These are phyloP conservation scores for Ricordea florida DNA, from an alignment of 92 coral and sea anemone species.

Conservation along the genomic window DNA sequence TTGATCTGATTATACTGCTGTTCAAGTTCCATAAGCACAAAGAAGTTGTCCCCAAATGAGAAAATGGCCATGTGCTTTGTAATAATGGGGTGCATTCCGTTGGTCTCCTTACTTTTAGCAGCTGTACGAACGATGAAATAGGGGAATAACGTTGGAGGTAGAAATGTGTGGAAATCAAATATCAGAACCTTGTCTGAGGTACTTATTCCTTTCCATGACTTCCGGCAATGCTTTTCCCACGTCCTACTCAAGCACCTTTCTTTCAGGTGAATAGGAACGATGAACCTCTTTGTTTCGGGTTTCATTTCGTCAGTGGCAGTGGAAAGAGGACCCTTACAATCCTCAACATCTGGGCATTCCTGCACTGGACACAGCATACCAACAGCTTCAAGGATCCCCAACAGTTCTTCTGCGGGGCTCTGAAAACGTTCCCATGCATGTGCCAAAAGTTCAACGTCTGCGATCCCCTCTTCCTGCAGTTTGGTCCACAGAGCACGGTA, in stretches of 20 bases:
- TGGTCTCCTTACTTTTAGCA: slow-evolving; percentile 38
- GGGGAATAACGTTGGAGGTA: slow-evolving; percentile 69
- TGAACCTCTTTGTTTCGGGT: slow-evolving; percentile 24
- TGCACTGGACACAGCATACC: slow-evolving; percentile 63
- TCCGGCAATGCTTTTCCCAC: slow-evolving; percentile 55
- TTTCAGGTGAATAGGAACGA: slow-evolving; percentile 66
- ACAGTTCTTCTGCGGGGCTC: slow-evolving; percentile 45
- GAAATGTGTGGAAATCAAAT: slow-evolving; percentile 68
- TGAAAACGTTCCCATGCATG: slow-evolving; percentile 42
- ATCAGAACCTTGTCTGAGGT: slow-evolving; percentile 50
- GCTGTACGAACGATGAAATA: slow-evolving; percentile 60
- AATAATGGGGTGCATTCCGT: slow-evolving; percentile 58
- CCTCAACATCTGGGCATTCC: not conserved
- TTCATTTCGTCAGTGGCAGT: not conserved
- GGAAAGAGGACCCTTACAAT: not conserved
- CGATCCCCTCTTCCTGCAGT: slow-evolving; percentile 39
- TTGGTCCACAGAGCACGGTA: slow-evolving; percentile 21
- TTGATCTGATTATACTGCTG: slow-evolving; percentile 58
- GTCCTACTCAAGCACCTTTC: slow-evolving; percentile 18
- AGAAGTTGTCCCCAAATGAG: slow-evolving; percentile 65
- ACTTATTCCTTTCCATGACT: slow-evolving; percentile 45
- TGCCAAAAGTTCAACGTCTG: slow-evolving; percentile 27
- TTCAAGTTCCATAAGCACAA: slow-evolving; percentile 25
- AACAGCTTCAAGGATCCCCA: slow-evolving; percentile 54
- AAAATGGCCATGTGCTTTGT: slow-evolving; percentile 62